These are phyloP conservation scores for Drosophila pandora DNA, from an alignment of 1,140 invertebrate species.

Conservation along the genomic window DNA sequence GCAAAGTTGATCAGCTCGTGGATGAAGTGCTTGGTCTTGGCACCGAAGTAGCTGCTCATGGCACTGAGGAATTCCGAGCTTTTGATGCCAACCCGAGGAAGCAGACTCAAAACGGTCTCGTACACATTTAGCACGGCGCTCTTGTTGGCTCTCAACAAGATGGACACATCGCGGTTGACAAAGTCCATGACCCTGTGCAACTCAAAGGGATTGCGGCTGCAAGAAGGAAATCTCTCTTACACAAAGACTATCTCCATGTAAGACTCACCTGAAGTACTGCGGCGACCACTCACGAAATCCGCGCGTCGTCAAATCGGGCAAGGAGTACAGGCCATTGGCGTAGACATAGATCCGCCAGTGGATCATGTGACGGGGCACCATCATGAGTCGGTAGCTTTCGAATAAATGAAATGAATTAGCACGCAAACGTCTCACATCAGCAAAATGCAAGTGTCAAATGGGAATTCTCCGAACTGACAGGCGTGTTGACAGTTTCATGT, in stretches of 20 bases:
- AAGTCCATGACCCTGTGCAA: conserved; percentile 49
- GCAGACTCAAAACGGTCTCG: conserved; percentile 27
- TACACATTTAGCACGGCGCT: conserved; percentile 15
- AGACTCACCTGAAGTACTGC: conserved; percentile 20
- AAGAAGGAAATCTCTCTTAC: background rate
- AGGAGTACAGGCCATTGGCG: conserved; percentile 47
- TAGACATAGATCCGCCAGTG: conserved; percentile 61
- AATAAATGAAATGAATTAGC: background rate
- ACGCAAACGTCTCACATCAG: background rate
- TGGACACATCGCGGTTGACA: conserved; percentile 57
- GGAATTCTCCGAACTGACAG: background rate
- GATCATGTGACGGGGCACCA: conserved; percentile 49
- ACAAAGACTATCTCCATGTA: no score
- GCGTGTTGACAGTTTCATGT: background rate
- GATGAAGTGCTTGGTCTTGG: conserved; percentile 90
- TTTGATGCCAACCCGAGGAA: conserved; percentile 21
- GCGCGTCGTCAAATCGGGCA: background rate
- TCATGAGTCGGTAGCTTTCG: background rate
- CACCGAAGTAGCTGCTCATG: conserved; percentile 85
- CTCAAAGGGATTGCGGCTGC: conserved; percentile 25
- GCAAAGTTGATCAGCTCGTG: conserved; percentile 95
- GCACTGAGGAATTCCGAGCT: conserved; percentile 23
- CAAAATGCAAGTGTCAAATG: background rate
- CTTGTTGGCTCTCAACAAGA: conserved; percentile 24
- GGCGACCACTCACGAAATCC: conserved; percentile 42